phyloP scores from a whole-genome alignment of 1,140 invertebrate species.

The Oncopodura yosiiana region DNA sequence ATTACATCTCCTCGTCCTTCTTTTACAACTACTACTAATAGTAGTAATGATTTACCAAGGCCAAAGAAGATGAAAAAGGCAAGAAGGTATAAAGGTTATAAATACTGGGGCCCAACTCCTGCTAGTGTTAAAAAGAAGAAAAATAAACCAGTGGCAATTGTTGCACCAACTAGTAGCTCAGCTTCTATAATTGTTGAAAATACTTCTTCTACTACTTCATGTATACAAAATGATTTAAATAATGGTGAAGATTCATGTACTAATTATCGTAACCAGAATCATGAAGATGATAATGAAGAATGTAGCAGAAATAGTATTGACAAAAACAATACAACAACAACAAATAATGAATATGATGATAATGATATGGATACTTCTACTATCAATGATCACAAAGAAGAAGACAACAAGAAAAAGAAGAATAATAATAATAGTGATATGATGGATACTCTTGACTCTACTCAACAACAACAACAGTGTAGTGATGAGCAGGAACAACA shows the following conservation, averaged over 20 bases:
- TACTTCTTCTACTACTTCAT: not conserved
- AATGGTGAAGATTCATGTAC: not conserved
- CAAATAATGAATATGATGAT: not conserved
- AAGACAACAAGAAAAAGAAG: not conserved
- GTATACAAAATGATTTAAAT: not conserved
- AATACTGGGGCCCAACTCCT: conserved; percentile 34
- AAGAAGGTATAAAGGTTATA: conserved; percentile 32
- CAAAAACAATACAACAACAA: not conserved
- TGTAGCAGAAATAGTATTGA: no score
- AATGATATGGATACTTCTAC: not conserved
- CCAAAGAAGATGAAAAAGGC: conserved; percentile 23
- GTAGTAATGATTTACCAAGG: conserved; percentile 2
- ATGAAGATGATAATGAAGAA: no score
- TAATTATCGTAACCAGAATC: no score
- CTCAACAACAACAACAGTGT: no score
- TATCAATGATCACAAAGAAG: not conserved
- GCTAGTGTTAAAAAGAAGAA: conserved; percentile 32
- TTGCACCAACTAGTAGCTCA: conserved; percentile 25
- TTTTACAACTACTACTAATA: not conserved
- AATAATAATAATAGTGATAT: conserved; percentile 2
- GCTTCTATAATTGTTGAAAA: not conserved
- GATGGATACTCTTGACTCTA: no score
- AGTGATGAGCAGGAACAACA: no score
- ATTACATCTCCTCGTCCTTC: not conserved
- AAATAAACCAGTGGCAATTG: conserved; percentile 26